phyloP scores from a whole-genome alignment of 2,113 vertebrate species.

The Grallaria varia region DNA sequence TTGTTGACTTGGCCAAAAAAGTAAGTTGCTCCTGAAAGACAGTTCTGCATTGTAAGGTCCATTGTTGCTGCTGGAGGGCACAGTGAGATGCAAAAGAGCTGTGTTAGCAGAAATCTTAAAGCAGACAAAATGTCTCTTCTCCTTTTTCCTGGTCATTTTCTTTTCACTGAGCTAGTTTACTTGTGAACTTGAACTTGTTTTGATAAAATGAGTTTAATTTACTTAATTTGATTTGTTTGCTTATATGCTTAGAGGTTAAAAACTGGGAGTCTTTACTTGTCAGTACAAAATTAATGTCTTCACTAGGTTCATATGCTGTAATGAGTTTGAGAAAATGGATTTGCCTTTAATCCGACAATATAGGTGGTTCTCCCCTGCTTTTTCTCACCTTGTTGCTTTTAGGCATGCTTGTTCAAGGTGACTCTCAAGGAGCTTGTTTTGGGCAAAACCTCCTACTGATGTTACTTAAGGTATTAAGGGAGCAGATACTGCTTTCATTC shows the following conservation, averaged over 20 bases:
- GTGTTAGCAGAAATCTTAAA: neutral
- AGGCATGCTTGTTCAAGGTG: neutral
- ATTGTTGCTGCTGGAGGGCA: neutral
- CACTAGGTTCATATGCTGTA: neutral
- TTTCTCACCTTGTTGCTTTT: neutral
- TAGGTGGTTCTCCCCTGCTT: neutral
- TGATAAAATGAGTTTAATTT: neutral
- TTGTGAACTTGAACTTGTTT: neutral
- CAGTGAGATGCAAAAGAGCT: neutral
- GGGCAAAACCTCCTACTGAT: neutral
- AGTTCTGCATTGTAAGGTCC: neutral
- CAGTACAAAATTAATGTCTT: neutral
- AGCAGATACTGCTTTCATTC: neutral
- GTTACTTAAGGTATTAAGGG: neutral
- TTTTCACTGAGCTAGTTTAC: neutral
- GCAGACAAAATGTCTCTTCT: neutral
- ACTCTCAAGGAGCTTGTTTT: neutral
- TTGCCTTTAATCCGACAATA: neutral
- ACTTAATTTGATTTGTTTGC: neutral
- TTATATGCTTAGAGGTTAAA: neutral
- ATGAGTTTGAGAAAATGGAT: neutral
- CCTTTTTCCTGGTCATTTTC: neutral
- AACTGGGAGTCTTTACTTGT: neutral
- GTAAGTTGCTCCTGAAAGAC: neutral
- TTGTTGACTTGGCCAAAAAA: neutral